Evolutionary conservation across 2,888 invertebrate genomes (phyloP), one percentile per base, ranked within the genome.

Genomic region (Cepaea hortensis): DNA sequence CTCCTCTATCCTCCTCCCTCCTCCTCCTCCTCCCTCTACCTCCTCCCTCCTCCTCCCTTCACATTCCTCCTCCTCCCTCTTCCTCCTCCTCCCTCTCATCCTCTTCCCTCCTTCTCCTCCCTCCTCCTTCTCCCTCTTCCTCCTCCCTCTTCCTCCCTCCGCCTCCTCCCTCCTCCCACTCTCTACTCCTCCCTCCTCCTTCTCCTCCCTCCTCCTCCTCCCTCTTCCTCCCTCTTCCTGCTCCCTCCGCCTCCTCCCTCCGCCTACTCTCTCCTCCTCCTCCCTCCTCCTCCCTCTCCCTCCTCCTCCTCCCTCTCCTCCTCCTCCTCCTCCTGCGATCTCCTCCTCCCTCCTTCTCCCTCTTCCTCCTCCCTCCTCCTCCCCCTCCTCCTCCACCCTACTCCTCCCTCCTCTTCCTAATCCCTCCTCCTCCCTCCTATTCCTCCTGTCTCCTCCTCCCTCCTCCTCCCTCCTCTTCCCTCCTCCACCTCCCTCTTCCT

Each of bases 291-390:
- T 55, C 77, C 3, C n/a, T 77, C 75, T 75, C 75, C 9, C 20
- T 46, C 46, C 50, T 75, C n/a, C 65, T 9, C 55, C 73, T 81
- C 35, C 61, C 23, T 72, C 61, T 75, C 68, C 18, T 15, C 81
- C 23, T 50, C 81, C 65, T 46, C 23, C 82, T 15, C 23, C 70
- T 76, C 11, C 48, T 20, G 62, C n/a, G 75, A 48, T 75, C 7
- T 82, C 23, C 73, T n/a, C 35, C 70, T 76, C n/a, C 48, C 79
- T 85, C 79, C 73, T 68, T 79, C 85, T 65, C 70, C 61, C 68
- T 79, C 46, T 79, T 61, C 68, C 68, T 68, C 68, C 68, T n/a
- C n/a, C n/a, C n/a, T n/a, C n/a, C n/a, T n/a, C n/a, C n/a, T n/a
- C 48, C 72, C 72, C n/a, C 72, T n/a, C 72, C n/a, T 18, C 23